These are phyloP conservation scores for Trisateles emortualis DNA, from an alignment of 2,888 invertebrate genomes.

Conservation along the genomic window DNA sequence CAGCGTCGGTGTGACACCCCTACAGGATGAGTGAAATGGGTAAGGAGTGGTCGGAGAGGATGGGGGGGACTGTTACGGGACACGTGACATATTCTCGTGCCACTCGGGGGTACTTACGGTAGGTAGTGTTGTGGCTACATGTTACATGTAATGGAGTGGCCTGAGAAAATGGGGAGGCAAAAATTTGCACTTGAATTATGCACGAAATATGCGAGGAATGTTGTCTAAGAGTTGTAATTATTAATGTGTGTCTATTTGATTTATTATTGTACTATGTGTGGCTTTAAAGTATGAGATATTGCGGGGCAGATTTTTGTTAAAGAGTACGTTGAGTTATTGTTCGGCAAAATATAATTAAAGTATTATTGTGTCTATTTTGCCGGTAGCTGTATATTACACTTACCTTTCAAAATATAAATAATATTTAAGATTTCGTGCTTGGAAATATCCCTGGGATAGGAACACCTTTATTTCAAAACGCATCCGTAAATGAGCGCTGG, in stretches of 20 bases:
- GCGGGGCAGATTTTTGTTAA: too few species aligned
- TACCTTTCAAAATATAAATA: too few species aligned
- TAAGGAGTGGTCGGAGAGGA: slow-evolving; percentile 40
- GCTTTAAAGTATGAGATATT: neutral
- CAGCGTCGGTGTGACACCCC: slow-evolving; percentile 60
- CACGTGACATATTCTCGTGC: slow-evolving; percentile 80
- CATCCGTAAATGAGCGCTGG: too few species aligned
- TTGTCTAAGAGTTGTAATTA: slow-evolving; percentile 12
- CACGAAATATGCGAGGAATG: slow-evolving; percentile 23
- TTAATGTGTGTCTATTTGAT: neutral
- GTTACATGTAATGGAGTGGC: slow-evolving; percentile 71
- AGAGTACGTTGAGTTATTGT: too few species aligned
- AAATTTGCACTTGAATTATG: slow-evolving; percentile 50
- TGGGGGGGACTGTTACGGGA: slow-evolving; percentile 56
- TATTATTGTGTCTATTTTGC: too few species aligned
- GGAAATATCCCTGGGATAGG: too few species aligned
- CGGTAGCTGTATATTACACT: too few species aligned
- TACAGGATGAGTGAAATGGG: slow-evolving; percentile 20
- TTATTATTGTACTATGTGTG: neutral
- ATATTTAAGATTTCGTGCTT: too few species aligned
- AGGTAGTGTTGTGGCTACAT: slow-evolving; percentile 67
- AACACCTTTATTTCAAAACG: too few species aligned
- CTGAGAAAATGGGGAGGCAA: slow-evolving; percentile 55
- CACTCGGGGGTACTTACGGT: slow-evolving; percentile 71
- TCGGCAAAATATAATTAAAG: too few species aligned